A percentile compares a stretch with the other conserved stretches of the same genome.
Conservation (phyloP, 2,113 vertebrate species). For the Larimichthys crocea region DNA sequence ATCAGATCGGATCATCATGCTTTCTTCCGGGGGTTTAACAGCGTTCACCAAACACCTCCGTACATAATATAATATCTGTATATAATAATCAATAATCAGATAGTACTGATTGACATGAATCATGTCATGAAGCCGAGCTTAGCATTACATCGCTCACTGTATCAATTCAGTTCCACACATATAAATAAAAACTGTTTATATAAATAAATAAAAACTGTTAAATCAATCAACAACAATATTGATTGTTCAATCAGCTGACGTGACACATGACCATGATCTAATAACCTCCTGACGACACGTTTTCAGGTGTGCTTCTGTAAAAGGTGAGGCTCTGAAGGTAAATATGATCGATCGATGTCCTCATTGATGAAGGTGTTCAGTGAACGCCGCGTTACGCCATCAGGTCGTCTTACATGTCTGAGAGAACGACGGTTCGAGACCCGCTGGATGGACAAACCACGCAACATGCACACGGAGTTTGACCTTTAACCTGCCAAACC, state of each 20-base stretch:
- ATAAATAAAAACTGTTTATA: too few species aligned
- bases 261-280: too few species aligned
- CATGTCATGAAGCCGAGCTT: too few species aligned
- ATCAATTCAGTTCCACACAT: too few species aligned
- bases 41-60: conserved; percentile 36
- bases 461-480: conserved; percentile 75
- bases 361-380: background rate
- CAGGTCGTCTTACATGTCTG: conserved; percentile 69
- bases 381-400: background rate
- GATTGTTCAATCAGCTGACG: too few species aligned
- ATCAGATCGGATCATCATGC: background rate
- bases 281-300: too few species aligned
- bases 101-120: too few species aligned
- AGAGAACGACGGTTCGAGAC: conserved; percentile 74
- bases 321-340: background rate
- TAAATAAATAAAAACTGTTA: too few species aligned
- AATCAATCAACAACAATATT: too few species aligned
- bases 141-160: too few species aligned
- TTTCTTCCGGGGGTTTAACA: conserved; percentile 3
- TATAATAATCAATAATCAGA: too few species aligned
- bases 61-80: background rate
- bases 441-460: conserved; percentile 70
- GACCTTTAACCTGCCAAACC: conserved; percentile 65
- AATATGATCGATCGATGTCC: background rate
- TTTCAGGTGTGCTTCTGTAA: too few species aligned